These are phyloP conservation scores for Drosophila cyrtoloma DNA, from an alignment of 2,888 invertebrate species.

Conservation along the genomic window DNA sequence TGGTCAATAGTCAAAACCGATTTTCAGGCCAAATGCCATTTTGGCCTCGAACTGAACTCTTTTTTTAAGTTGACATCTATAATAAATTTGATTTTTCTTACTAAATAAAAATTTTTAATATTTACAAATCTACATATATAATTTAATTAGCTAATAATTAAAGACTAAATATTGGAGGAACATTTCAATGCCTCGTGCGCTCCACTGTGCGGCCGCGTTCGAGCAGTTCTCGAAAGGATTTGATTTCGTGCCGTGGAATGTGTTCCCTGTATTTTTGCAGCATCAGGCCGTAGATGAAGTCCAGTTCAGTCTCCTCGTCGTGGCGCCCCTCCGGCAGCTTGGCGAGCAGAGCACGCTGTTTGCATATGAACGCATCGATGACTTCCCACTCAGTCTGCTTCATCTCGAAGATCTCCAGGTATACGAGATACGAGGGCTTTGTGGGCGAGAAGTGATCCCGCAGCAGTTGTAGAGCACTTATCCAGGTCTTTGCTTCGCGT, in stretches of 20 bases:
- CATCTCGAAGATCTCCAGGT: slow-evolving; percentile 80
- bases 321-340: slow-evolving; percentile 82
- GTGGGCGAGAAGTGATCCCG: slow-evolving; percentile 83
- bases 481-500: slow-evolving; percentile 81
- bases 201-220: slow-evolving; percentile 81
- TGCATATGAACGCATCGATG: slow-evolving; percentile 81
- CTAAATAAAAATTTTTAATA: background rate
- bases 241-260: slow-evolving; percentile 80
- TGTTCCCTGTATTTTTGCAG: slow-evolving; percentile 75
- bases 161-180: background rate
- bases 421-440: slow-evolving; percentile 82
- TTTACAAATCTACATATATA: background rate
- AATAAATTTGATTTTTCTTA: background rate
- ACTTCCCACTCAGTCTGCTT: slow-evolving; percentile 60
- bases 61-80: background rate
- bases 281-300: slow-evolving; percentile 80
- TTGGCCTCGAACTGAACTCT: background rate
- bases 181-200: slow-evolving; percentile 49
- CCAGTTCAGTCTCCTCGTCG: slow-evolving; percentile 82
- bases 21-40: background rate
- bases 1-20: background rate
- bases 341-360: slow-evolving; percentile 81
- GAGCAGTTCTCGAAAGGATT: slow-evolving; percentile 77
- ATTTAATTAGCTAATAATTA: background rate
- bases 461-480: slow-evolving; percentile 72